phyloP scores from a whole-genome alignment of 2,888 invertebrate species.

The Rhamphomyia laevipes region DNA sequence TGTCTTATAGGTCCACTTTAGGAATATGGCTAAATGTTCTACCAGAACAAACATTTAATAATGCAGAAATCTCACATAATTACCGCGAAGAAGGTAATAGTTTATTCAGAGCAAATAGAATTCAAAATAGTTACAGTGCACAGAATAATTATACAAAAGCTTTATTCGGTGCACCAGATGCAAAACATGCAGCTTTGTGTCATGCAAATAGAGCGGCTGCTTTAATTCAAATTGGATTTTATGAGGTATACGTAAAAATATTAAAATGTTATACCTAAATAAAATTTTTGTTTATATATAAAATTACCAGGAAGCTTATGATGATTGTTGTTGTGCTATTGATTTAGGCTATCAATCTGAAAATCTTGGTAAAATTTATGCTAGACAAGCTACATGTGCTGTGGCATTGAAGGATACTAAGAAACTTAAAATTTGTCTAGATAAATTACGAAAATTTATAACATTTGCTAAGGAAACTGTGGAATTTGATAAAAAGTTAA shows the following conservation, averaged over 20 bases:
- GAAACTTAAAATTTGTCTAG: slow-evolving; percentile 5
- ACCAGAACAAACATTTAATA: background rate
- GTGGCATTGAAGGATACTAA: background rate
- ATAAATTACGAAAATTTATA: background rate
- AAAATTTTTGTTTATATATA: background rate
- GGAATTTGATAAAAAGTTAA: background rate
- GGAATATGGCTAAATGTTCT: background rate
- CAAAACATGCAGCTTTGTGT: slow-evolving; percentile 7
- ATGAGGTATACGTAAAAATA: slow-evolving; percentile 1
- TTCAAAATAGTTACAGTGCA: background rate
- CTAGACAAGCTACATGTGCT: slow-evolving; percentile 10
- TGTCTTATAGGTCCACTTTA: background rate
- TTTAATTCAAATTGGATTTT: slow-evolving; percentile 11
- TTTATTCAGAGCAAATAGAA: background rate
- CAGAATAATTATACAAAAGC: slow-evolving; percentile 10
- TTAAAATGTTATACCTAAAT: background rate
- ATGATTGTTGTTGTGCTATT: slow-evolving; percentile 15
- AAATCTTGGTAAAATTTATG: slow-evolving; percentile 6
- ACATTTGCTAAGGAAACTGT: background rate
- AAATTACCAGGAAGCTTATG: slow-evolving; percentile 12
- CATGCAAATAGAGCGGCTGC: slow-evolving; percentile 17
- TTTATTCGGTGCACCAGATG: slow-evolving; percentile 6
- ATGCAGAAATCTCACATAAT: background rate
- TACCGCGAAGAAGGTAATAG: background rate
- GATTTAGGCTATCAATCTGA: slow-evolving; percentile 8